Conservation (phyloP, 2,888 invertebrate genomes). For the Meteorus colon region DNA sequence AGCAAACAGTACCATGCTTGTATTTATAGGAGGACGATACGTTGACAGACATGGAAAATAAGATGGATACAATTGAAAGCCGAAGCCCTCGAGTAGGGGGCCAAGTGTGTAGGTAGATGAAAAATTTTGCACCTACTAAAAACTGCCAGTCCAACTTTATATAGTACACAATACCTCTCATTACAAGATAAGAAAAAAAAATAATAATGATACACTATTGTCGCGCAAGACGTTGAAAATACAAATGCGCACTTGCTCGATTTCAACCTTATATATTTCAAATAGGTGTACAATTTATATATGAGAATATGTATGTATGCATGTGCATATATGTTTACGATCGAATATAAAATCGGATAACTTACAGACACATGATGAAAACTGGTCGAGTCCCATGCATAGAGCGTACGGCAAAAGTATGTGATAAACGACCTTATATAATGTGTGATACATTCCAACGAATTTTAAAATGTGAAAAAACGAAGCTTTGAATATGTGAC, state of each 20-base stretch:
- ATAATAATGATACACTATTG: conserved; percentile 34
- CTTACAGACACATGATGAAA: conserved; percentile 55
- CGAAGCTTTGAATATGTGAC: conserved; percentile 35
- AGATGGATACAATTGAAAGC: conserved; percentile 44
- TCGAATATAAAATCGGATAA: conserved; percentile 45
- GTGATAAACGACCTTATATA: conserved; percentile 43
- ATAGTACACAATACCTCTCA: conserved; percentile 37
- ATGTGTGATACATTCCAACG: conserved; percentile 50
- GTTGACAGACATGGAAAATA: conserved; percentile 42
- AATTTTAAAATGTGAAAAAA: conserved; percentile 36
- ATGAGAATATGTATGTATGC: conserved; percentile 41
- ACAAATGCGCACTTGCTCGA: conserved; percentile 44
- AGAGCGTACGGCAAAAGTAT: conserved; percentile 55
- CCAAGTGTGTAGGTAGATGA: conserved; percentile 21
- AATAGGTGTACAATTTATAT: conserved; percentile 45
- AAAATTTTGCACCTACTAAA: conserved; percentile 43
- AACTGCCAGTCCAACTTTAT: conserved; percentile 43
- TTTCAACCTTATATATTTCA: conserved; percentile 29
- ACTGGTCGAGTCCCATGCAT: conserved; percentile 59
- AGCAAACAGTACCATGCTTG: conserved; percentile 43
- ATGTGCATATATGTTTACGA: conserved; percentile 47
- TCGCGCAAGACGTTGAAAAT: conserved; percentile 45
- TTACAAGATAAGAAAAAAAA: conserved; percentile 41
- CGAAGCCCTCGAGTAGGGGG: conserved; percentile 37
- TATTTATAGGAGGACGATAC: conserved; percentile 43